Percentiles rank a stretch among this genome's conserved stretches.
phyloP scores from a whole-genome alignment of 2,888 invertebrate genomes.

The Meta bourneti region DNA sequence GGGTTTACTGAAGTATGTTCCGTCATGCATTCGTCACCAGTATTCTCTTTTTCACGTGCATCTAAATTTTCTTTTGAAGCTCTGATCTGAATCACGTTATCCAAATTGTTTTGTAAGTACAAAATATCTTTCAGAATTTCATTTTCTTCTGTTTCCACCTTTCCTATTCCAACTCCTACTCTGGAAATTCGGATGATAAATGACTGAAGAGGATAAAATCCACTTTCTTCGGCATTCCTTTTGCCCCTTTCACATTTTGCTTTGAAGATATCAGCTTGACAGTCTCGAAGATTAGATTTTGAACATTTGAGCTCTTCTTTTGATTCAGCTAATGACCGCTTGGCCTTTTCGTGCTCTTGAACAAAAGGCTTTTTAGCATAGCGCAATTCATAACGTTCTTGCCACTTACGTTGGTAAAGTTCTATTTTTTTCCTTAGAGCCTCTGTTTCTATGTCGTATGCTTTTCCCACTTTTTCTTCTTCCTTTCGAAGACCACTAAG shows the following conservation, averaged over 20 bases:
- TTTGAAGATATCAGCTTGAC: constrained; percentile 55
- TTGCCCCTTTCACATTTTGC: constrained; percentile 61
- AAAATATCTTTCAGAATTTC: neutral
- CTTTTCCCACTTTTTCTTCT: neutral
- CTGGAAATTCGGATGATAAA: constrained; percentile 44
- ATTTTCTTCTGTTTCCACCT: constrained; percentile 9
- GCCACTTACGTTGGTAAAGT: constrained; percentile 41
- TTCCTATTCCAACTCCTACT: neutral
- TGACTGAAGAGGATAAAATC: constrained; percentile 51
- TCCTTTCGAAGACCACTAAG: constrained; percentile 5
- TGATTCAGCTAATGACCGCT: constrained; percentile 12
- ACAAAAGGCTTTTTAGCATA: constrained; percentile 35
- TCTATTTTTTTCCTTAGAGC: neutral
- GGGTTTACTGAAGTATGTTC: neutral
- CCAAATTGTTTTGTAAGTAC: constrained; percentile 3
- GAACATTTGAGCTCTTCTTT: constrained; percentile 5
- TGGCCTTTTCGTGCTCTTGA: constrained; percentile 24
- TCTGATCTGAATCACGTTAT: neutral
- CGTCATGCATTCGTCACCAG: neutral
- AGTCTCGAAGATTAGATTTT: constrained; percentile 44
- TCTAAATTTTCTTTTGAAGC: neutral
- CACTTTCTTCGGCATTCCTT: constrained; percentile 62
- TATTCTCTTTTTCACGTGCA: neutral
- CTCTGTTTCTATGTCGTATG: constrained; percentile 9
- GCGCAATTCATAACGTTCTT: constrained; percentile 32